phyloP scores from a whole-genome alignment of 1,140 invertebrate genomes.

The Drosophila lacteicornis region DNA sequence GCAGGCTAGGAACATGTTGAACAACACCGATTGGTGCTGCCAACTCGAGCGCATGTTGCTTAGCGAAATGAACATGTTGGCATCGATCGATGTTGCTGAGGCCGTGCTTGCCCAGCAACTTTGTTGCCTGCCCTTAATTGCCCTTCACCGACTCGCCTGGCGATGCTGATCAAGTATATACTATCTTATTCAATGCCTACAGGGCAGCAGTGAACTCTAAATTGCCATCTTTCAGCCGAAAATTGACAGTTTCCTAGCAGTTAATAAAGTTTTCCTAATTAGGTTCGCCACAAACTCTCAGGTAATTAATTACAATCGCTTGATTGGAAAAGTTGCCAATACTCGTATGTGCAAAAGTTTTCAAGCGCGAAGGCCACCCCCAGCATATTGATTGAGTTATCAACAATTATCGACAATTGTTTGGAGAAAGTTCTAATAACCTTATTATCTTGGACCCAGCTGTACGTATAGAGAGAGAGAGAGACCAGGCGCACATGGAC shows the following conservation, averaged over 20 bases:
- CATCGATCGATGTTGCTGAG: too few species aligned
- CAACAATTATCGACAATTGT: conserved; percentile 3
- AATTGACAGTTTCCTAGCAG: conserved; percentile 2
- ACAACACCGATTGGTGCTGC: too few species aligned
- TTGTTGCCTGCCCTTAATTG: too few species aligned
- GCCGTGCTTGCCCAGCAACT: too few species aligned
- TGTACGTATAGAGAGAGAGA: conserved; percentile 3
- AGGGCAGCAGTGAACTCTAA: too few species aligned
- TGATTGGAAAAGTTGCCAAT: conserved; percentile 13
- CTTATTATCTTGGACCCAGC: conserved; percentile 11
- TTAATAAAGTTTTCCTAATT: conserved; percentile 17
- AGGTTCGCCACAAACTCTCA: conserved; percentile 3
- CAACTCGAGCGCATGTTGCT: neutral
- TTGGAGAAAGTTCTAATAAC: conserved; percentile 15
- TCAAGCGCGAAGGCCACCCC: neutral
- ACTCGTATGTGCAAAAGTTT: conserved; percentile 17
- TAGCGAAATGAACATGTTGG: too few species aligned
- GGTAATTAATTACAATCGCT: conserved; percentile 18
- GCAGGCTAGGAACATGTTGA: too few species aligned
- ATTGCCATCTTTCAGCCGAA: neutral
- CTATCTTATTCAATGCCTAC: too few species aligned
- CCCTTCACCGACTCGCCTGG: neutral
- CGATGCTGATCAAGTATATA: too few species aligned
- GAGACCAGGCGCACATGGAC: conserved; percentile 29
- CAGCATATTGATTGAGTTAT: conserved; percentile 1